A percentile compares a stretch with the other conserved stretches of the same genome.
Conservation (phyloP, 2,113 vertebrate genomes). For the Xiphophorus hellerii region DNA sequence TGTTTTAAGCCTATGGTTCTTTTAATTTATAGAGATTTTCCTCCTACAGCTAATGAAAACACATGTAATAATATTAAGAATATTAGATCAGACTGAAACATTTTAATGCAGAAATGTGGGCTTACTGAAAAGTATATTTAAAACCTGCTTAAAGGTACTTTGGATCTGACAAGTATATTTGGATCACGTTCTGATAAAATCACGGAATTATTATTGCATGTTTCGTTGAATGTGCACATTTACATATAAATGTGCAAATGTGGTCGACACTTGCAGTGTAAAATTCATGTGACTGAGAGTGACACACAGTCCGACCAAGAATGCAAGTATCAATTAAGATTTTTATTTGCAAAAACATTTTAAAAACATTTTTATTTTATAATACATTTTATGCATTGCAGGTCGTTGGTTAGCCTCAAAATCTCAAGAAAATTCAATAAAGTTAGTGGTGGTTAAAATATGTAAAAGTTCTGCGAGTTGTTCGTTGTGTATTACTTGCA, state of each 20-base stretch:
- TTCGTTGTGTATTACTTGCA: not conserved
- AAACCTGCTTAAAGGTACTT: not conserved
- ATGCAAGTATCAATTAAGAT: too few species aligned
- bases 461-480: not conserved
- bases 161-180: too few species aligned
- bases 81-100: not conserved
- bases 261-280: not conserved
- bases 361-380: not conserved
- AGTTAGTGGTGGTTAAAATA: not conserved
- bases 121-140: not conserved
- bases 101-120: not conserved
- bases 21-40: not conserved
- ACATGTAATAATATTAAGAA: not conserved
- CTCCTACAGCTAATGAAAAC: too few species aligned
- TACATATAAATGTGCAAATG: not conserved
- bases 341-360: too few species aligned
- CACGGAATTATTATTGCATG: too few species aligned
- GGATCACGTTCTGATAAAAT: too few species aligned
- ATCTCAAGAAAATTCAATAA: not conserved
- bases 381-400: not conserved
- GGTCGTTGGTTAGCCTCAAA: not conserved
- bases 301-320: too few species aligned
- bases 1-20: not conserved
- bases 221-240: not conserved
- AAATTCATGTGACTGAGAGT: too few species aligned